phyloP scores from a whole-genome alignment of 2,113 vertebrate genomes.

The Xiphophorus couchianus region DNA sequence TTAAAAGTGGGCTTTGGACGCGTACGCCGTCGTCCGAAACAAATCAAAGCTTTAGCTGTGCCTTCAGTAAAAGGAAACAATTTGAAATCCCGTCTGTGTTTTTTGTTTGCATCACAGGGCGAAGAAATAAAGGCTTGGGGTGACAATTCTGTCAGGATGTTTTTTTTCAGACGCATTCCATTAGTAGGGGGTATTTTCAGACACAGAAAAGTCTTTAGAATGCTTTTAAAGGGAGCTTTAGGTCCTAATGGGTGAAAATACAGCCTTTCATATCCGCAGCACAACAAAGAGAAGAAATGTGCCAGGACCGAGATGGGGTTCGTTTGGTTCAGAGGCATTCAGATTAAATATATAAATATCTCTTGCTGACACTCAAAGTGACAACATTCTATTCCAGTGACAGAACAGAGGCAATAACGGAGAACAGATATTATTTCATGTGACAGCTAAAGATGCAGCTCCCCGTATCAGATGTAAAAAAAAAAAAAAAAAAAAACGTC shows the following conservation, averaged over 20 bases:
- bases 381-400: constrained; percentile 2
- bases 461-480: constrained; percentile 19
- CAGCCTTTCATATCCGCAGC: background rate
- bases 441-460: constrained; percentile 1
- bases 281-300: background rate
- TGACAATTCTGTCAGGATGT: background rate
- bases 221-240: constrained; percentile 5
- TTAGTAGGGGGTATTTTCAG: background rate
- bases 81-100: background rate
- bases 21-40: background rate
- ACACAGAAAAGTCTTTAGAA: background rate
- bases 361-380: constrained; percentile 1
- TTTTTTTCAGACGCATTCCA: background rate
- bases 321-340: background rate
- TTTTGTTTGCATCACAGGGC: background rate
- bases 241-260: background rate
- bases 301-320: background rate
- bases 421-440: constrained; percentile 26
- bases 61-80: background rate
- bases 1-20: background rate
- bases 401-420: constrained; percentile 48
- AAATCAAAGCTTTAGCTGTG: background rate
- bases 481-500: constrained; percentile 28
- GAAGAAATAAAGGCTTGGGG: background rate
- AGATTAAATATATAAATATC: background rate